Base-by-base conservation (phyloP, 1,140 invertebrate genomes). In the Brachionus rubens region DNA sequence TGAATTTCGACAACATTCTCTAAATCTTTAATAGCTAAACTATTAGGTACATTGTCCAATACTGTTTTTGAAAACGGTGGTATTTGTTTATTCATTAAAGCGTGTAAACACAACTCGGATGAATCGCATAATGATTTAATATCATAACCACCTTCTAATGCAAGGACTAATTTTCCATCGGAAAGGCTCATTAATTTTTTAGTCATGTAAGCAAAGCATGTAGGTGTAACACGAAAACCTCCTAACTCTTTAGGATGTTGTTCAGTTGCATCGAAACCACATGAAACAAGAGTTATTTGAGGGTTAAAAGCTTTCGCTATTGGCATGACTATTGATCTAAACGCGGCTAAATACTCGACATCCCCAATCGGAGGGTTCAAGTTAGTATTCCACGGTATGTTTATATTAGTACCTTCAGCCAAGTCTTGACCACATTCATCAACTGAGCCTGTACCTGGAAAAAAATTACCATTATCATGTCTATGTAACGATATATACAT, bases 401-500 rank as follows among this genome's bases (percentile, higher is more conserved):
- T 99, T 2, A 99, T 92, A 83, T 94, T 98, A 85, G 90, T 96
- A 36, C 96, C 96, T 26, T 93, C 84, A n/a, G 94, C 96, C 79
- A 91, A 88, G 54, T 91, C 93, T 21, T 89, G 87, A 26, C 96
- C 96, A 67, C 87, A 93, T 91, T 98, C 95, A 40, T 89, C 90
- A 36, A 91, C 90, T 48, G 91, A 92, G 40, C 95, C 95, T 10
- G 95, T 97, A 75, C 96, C 97, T 24, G 96, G 97, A 87, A 99
- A 99, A 86, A 99, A 99, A 85, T 98, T 98, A 54, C 96, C 96
- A 84, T 97, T 94, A 87, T 99, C 97, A 88, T 99, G 96, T 78
- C 96, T 91, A 88, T 99, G 96, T 82, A 99, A 90, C 78, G 94
- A 98, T 79, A 99, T 88, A 84, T 98, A 98, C 78, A 99, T 87